A percentile compares a stretch with the other conserved stretches of the same genome.
Conservation (phyloP, 2,113 vertebrate genomes). For the Pangasianodon hypophthalmus region DNA sequence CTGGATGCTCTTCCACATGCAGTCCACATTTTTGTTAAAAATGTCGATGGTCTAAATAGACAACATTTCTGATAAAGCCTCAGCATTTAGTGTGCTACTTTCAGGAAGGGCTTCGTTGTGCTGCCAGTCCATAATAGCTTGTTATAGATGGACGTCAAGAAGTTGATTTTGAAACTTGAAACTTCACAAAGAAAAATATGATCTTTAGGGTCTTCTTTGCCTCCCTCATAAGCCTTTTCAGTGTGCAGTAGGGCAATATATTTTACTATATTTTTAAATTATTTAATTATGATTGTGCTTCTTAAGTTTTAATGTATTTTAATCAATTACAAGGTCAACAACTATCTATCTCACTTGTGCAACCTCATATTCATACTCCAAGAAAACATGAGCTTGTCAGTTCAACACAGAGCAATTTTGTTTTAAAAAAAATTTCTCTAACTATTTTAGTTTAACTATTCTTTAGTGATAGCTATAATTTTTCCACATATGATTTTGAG, state of each 20-base stretch:
- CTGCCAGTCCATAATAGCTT: background rate
- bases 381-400: background rate
- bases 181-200: background rate
- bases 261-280: background rate
- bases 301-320: background rate
- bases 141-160: background rate
- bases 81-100: background rate
- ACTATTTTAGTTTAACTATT: background rate
- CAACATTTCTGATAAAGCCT: background rate
- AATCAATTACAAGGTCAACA: background rate
- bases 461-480: background rate
- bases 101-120: background rate
- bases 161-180: background rate
- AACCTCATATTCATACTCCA: background rate
- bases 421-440: background rate
- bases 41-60: background rate
- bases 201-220: background rate
- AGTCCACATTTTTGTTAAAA: background rate
- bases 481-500: background rate
- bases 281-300: background rate
- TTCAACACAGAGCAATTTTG: background rate
- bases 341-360: background rate
- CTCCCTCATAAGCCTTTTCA: background rate
- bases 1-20: background rate
- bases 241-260: background rate